A percentile compares a stretch with the other conserved stretches of the same genome.
phyloP scores from a whole-genome alignment of 2,113 vertebrate species.

The Ardeotis arabs region DNA sequence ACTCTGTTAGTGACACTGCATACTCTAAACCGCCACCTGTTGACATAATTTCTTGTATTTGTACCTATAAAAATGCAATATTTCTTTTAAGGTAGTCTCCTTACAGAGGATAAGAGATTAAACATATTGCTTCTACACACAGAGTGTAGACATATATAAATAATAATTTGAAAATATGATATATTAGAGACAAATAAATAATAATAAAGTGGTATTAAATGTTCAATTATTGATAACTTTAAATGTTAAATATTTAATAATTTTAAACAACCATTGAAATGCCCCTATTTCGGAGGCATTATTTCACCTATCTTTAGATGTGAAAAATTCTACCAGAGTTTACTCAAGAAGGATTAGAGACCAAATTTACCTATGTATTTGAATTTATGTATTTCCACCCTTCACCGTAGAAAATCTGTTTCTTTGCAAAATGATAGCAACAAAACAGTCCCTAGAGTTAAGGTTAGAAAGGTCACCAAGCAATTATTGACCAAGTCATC shows the following conservation, averaged over 20 bases:
- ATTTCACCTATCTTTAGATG: not conserved
- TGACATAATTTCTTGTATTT: not conserved
- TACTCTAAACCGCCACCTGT: not conserved
- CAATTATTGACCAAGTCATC: not conserved
- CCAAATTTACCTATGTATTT: not conserved
- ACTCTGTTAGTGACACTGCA: not conserved
- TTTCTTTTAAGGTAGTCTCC: not conserved
- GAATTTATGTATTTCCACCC: not conserved
- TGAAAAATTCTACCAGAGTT: not conserved
- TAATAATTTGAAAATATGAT: not conserved
- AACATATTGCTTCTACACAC: not conserved
- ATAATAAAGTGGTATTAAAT: not conserved
- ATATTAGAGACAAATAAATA: not conserved
- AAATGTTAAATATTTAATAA: not conserved
- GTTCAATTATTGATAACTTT: not conserved
- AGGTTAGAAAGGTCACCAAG: not conserved
- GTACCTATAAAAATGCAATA: not conserved
- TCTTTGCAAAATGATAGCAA: not conserved
- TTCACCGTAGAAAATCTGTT: not conserved
- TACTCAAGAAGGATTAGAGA: not conserved
- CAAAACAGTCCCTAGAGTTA: not conserved
- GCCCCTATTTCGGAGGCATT: not conserved
- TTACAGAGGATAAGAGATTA: not conserved
- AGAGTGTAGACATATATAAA: not conserved
- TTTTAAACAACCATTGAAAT: not conserved